Evolutionary conservation across 2,113 vertebrate species (phyloP).

Genomic region (Odocoileus virginianus): DNA sequence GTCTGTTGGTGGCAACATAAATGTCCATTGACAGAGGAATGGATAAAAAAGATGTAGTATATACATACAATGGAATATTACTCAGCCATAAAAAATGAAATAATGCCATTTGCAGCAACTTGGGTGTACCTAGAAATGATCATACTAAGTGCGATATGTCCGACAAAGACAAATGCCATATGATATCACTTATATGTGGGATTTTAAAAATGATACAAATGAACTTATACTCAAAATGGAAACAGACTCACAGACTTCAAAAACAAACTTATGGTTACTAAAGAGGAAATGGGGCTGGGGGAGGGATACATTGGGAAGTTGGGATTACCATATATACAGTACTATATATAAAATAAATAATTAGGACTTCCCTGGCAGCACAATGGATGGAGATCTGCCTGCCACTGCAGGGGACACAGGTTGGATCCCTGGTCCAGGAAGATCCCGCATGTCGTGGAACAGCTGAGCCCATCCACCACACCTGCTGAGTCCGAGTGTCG

Average conservation of each 20-base stretch:
- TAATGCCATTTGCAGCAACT: neutral
- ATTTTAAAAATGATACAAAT: neutral
- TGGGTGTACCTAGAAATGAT: neutral
- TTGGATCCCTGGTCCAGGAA: neutral
- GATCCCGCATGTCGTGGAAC: neutral
- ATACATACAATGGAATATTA: neutral
- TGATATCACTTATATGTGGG: neutral
- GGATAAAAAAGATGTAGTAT: neutral
- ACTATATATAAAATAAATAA: neutral
- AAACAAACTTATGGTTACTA: neutral
- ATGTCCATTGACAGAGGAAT: neutral
- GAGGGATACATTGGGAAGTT: neutral
- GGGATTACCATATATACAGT: neutral
- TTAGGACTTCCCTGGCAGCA: neutral
- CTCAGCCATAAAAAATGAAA: neutral
- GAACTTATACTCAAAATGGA: neutral
- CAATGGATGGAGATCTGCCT: neutral
- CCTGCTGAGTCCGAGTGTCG: neutral
- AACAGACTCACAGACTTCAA: neutral
- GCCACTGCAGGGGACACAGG: neutral
- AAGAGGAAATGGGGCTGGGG: neutral
- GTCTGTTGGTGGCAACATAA: neutral
- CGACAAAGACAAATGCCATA: neutral
- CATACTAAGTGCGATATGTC: neutral
- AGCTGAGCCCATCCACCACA: neutral